Percentiles rank a stretch among this genome's conserved stretches.
Conservation (phyloP, 2,113 vertebrate species). For the Bettongia penicillata region DNA sequence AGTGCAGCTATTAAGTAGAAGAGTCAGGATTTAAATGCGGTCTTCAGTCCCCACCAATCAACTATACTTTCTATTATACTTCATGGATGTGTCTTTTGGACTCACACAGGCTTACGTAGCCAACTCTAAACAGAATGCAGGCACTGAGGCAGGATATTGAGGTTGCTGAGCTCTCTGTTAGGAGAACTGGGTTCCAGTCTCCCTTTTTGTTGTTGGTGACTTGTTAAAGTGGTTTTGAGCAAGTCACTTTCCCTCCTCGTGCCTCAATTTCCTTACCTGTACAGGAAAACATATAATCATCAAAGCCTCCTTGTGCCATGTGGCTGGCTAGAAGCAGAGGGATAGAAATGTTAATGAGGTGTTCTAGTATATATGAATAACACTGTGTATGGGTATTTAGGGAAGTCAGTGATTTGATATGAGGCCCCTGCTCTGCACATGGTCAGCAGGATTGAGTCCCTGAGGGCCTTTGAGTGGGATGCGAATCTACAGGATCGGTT, state of each 20-base stretch:
- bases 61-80: not conserved
- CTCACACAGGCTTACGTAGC: not conserved
- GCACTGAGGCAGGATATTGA: not conserved
- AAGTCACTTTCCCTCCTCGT: not conserved
- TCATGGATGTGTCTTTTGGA: not conserved
- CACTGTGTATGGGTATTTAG: not conserved
- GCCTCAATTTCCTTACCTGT: not conserved
- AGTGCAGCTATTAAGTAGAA: constrained; percentile 14
- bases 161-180: not conserved
- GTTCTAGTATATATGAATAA: not conserved
- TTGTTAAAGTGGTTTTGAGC: not conserved
- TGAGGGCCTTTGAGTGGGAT: not conserved
- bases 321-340: not conserved
- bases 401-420: not conserved
- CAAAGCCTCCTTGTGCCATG: not conserved
- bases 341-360: not conserved
- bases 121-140: not conserved
- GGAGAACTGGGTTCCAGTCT: not conserved
- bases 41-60: not conserved
- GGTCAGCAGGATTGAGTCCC: not conserved
- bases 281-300: not conserved
- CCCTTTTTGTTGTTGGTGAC: not conserved
- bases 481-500: not conserved
- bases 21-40: not conserved
- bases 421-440: not conserved